phyloP scores from a whole-genome alignment of 2,888 invertebrate genomes.

The Protophormia terraenovae region DNA sequence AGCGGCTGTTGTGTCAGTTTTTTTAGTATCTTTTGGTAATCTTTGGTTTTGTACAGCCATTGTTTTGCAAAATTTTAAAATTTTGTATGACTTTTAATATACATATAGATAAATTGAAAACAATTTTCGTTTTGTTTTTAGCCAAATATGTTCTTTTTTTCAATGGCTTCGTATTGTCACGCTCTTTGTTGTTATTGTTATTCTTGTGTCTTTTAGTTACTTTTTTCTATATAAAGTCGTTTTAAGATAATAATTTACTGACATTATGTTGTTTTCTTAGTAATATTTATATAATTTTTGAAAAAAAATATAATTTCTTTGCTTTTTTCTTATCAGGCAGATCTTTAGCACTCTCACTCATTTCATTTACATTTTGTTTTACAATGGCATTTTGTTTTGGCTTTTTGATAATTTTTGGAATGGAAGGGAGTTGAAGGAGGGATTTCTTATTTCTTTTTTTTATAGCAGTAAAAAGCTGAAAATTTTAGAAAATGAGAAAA shows the following conservation, averaged over 20 bases:
- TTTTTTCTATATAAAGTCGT: background rate
- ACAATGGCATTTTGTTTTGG: conserved; percentile 15
- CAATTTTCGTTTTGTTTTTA: conserved; percentile 14
- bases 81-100: conserved; percentile 60
- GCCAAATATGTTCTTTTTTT: background rate
- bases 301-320: conserved; percentile 9
- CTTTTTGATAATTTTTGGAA: background rate
- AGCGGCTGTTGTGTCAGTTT: conserved; percentile 53
- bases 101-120: background rate
- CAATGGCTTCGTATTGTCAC: background rate
- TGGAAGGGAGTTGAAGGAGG: conserved; percentile 2
- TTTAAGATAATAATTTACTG: conserved; percentile 9
- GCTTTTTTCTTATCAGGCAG: background rate
- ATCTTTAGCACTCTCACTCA: conserved; percentile 48
- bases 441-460: conserved; percentile 6
- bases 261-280: conserved; percentile 27
- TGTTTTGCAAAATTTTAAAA: conserved; percentile 70
- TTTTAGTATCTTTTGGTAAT: conserved; percentile 66
- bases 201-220: background rate
- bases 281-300: conserved; percentile 7
- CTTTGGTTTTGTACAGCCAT: conserved; percentile 73
- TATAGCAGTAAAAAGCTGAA: conserved; percentile 50
- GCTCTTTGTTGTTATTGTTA: no score
- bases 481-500: conserved; percentile 60
- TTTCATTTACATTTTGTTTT: conserved; percentile 25